Base-by-base conservation (phyloP, 2,797 vertebrate genomes). In the Notamacropus eugenii region DNA sequence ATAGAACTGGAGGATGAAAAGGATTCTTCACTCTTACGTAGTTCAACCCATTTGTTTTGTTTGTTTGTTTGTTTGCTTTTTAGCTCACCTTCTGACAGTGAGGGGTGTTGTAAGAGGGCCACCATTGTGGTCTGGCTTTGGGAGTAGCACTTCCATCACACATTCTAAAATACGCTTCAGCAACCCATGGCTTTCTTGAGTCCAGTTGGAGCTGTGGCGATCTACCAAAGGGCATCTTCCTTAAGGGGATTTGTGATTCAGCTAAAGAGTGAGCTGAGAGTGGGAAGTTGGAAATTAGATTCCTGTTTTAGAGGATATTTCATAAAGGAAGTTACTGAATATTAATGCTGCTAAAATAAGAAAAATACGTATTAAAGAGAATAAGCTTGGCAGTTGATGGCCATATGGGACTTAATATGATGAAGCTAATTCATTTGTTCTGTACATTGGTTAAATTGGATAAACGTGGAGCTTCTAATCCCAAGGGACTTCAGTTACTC, bases 401-500 rank as follows among this genome's bases (percentile, higher is more conserved):
- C 28, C 9, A 94, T 95, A 58, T 95, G 93, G 54, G 91, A 67
- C 74, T 67, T 74, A 93, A 91, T 13, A 87, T 93, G 54, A 31
- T 95, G 59, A 56, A 94, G n/a, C 46, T 96, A 92, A 96, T 92
- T 95, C 8, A 96, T 92, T 93, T 95, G 40, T 34, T 95, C 54
- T 40, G 5, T 92, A 92, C 0, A 34, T 87, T 96, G 93, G 14
- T 94, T 94, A 95, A 94, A 94, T 95, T 94, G 93, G 19, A 95
- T 90, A 94, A 97, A 95, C 59, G 94, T 55, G 82, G 55, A 94
- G 28, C 24, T 96, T 91, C 29, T 93, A 94, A 90, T 96, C 46
- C 93, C 67, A 54, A 59, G 82, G 31, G 93, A 97, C 94, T 95
- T 95, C 93, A 92, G 46, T 91, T 92, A 90, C 46, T 55, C 91